phyloP scores from a whole-genome alignment of 2,888 invertebrate species.

The Andrena dorsata region DNA sequence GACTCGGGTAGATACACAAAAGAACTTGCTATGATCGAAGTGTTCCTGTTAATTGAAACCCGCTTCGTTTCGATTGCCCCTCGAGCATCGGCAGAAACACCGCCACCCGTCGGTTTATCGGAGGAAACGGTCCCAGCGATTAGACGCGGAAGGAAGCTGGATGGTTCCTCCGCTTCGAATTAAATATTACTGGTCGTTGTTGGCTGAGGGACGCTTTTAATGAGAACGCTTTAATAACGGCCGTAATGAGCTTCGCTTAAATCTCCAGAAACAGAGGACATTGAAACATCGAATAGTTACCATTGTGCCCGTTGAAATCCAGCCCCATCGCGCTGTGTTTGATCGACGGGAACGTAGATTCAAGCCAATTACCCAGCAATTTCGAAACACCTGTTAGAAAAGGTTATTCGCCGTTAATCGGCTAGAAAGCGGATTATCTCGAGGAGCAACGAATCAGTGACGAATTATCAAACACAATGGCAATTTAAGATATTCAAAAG shows the following conservation, averaged over 20 bases:
- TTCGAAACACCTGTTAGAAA: background rate
- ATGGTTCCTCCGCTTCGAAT: background rate
- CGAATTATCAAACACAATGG: conserved; percentile 9
- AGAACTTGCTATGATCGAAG: background rate
- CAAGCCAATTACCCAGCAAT: background rate
- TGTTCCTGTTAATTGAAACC: conserved; percentile 21
- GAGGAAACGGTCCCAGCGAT: background rate
- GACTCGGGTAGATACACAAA: conserved; percentile 15
- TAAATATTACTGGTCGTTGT: background rate
- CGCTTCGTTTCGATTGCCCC: background rate
- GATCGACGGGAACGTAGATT: background rate
- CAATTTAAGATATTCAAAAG: background rate
- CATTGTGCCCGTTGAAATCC: background rate
- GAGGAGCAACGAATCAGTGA: conserved; percentile 1
- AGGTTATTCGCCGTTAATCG: background rate
- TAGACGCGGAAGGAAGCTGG: background rate
- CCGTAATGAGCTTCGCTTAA: background rate
- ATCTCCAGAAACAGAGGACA: background rate
- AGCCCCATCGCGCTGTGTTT: background rate
- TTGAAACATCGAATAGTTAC: background rate
- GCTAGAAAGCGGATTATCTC: conserved; percentile 6
- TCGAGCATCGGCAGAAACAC: background rate
- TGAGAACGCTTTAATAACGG: conserved; percentile 2
- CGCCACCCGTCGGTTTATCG: background rate
- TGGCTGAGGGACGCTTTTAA: background rate